Percentiles rank a stretch among this genome's conserved stretches.
Evolutionary conservation across 2,797 vertebrate species (phyloP).

Genomic region (Masticophis lateralis): DNA sequence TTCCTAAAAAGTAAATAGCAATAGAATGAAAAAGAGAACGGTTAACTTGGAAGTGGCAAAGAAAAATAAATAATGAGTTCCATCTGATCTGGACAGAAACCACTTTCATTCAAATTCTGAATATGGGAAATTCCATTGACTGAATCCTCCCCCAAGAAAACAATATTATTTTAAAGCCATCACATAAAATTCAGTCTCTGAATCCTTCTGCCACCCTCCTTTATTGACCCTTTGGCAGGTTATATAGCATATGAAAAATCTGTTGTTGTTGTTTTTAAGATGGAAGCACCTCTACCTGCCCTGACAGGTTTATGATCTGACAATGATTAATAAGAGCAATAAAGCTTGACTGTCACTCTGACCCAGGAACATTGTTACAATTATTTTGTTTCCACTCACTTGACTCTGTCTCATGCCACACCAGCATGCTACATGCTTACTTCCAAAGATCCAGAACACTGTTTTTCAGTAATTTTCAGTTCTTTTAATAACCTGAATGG

Average conservation of each 20-base stretch:
- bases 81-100: not conserved
- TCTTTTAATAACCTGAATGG: not conserved
- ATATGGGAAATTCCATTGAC: not conserved
- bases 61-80: not conserved
- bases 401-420: not conserved
- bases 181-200: not conserved
- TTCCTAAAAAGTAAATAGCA: not conserved
- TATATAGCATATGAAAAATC: not conserved
- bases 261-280: not conserved
- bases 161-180: not conserved
- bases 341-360: conserved; percentile 4
- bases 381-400: conserved; percentile 21
- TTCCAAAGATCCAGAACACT: not conserved
- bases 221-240: not conserved
- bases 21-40: not conserved
- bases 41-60: not conserved
- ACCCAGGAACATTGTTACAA: not conserved
- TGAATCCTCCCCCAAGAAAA: not conserved
- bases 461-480: not conserved
- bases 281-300: not conserved
- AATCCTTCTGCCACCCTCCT: not conserved
- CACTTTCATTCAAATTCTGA: not conserved
- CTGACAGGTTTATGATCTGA: not conserved
- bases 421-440: conserved; percentile 2
- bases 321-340: conserved; percentile 23